A percentile compares a stretch with the other conserved stretches of the same genome.
Conservation (phyloP, 2,113 vertebrate genomes). For the Haemorhous mexicanus region DNA sequence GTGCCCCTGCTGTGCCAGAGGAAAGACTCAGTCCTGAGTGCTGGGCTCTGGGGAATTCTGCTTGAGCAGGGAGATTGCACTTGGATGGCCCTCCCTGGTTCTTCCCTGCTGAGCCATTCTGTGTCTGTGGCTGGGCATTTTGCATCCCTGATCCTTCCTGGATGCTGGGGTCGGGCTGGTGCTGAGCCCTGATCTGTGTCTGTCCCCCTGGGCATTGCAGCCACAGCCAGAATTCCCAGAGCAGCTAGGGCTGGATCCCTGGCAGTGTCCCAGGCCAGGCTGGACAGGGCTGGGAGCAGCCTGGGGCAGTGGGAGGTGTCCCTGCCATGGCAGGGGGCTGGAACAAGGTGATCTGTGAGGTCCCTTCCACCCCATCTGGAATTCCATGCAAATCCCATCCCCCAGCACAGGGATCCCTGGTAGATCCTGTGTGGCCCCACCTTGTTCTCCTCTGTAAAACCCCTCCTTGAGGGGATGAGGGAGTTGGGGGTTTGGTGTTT, state of each 20-base stretch:
- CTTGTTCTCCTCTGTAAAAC: background rate
- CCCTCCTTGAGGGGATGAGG: background rate
- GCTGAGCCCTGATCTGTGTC: background rate
- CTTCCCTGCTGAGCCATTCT: background rate
- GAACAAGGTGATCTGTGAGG: no score
- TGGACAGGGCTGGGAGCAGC: background rate
- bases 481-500: background rate
- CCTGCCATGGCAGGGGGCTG: background rate
- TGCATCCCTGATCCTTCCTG: background rate
- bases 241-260: background rate
- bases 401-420: background rate
- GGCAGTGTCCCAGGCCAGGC: background rate
- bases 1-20: background rate
- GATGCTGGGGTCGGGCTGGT: background rate
- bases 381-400: background rate
- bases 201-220: background rate
- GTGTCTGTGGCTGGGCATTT: background rate
- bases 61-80: background rate
- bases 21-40: background rate
- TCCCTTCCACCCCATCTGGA: background rate
- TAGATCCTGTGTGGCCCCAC: background rate
- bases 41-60: background rate
- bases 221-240: background rate
- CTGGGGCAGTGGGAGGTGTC: background rate
- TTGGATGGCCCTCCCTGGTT: background rate